These are phyloP conservation scores for Brenthis hecate DNA, from an alignment of 2,888 invertebrate species.

Conservation along the genomic window DNA sequence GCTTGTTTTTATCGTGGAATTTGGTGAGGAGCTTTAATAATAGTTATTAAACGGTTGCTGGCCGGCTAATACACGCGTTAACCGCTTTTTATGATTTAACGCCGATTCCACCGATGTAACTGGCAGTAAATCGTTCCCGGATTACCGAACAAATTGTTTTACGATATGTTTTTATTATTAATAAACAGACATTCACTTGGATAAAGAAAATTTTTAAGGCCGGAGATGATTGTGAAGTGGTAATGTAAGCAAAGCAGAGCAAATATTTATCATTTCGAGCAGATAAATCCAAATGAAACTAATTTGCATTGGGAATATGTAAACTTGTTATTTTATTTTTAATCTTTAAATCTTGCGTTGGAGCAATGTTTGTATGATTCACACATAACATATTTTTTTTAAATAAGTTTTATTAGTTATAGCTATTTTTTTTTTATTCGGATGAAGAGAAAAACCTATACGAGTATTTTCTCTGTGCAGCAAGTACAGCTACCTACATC, in stretches of 20 bases:
- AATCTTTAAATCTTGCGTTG: no score
- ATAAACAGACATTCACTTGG: slow-evolving; percentile 34
- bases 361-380: no score
- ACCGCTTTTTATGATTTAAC: slow-evolving; percentile 79
- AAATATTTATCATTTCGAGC: neutral
- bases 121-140: slow-evolving; percentile 68
- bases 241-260: neutral
- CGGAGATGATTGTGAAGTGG: neutral
- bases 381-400: no score
- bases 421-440: no score
- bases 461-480: neutral
- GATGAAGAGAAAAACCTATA: no score
- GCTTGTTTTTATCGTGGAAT: slow-evolving; percentile 61
- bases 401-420: no score
- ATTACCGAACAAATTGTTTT: slow-evolving; percentile 76
- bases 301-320: no score
- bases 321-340: no score
- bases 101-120: slow-evolving; percentile 74
- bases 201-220: slow-evolving; percentile 20
- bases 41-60: slow-evolving; percentile 76
- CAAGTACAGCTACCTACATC: neutral
- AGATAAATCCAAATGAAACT: no score
- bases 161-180: slow-evolving; percentile 69
- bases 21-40: slow-evolving; percentile 75
- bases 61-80: slow-evolving; percentile 74